Evolutionary conservation across 2,797 vertebrate genomes (phyloP).

Genomic region (Tokudaia muenninki): DNA sequence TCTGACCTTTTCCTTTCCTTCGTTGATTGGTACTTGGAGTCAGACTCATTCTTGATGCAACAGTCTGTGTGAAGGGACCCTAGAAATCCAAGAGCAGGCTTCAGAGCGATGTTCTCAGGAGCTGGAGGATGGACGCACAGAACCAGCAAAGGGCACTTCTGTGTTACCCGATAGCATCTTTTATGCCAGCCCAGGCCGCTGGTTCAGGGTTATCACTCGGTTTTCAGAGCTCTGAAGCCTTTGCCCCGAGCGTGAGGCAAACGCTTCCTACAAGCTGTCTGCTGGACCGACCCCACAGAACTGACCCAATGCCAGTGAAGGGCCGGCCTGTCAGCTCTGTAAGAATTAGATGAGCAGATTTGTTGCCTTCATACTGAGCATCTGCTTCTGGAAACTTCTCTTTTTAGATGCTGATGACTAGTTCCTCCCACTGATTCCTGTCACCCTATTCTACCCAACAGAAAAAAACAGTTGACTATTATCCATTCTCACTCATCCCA

Average conservation of each 20-base stretch:
- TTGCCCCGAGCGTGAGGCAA: not conserved
- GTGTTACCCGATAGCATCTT: not conserved
- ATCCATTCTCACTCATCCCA: not conserved
- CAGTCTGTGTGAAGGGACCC: not conserved
- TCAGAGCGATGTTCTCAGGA: not conserved
- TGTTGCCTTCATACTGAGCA: not conserved
- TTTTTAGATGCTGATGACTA: not conserved
- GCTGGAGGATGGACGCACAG: not conserved
- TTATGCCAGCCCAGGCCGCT: not conserved
- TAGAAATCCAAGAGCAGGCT: not conserved
- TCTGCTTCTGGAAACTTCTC: conserved; percentile 11
- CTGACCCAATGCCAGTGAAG: not conserved
- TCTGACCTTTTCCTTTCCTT: not conserved
- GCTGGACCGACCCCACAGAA: not conserved
- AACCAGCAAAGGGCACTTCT: not conserved
- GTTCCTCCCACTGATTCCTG: not conserved
- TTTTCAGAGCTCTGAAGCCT: not conserved
- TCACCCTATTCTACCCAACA: not conserved
- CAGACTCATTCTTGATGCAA: not conserved
- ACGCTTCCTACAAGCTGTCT: not conserved
- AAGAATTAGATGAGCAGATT: not conserved
- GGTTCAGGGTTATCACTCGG: not conserved
- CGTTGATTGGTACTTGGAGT: not conserved
- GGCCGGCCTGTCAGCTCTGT: not conserved
- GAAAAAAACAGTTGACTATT: not conserved